These are phyloP conservation scores for Uria lomvia DNA, from an alignment of 2,113 vertebrate species.

Conservation along the genomic window DNA sequence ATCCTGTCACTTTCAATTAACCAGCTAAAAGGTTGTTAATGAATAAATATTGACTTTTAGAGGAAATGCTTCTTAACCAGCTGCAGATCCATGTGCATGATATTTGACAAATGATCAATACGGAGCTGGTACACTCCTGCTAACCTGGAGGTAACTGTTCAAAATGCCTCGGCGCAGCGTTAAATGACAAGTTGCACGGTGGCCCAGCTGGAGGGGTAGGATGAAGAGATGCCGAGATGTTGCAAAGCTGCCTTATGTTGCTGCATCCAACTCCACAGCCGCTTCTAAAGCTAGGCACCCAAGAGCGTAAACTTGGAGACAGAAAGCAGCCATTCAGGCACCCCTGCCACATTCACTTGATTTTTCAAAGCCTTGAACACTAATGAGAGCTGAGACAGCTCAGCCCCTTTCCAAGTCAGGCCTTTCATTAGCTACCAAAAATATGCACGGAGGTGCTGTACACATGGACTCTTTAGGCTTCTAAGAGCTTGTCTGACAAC, in stretches of 20 bases:
- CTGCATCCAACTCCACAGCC: neutral
- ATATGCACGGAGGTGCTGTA: neutral
- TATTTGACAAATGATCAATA: conserved; percentile 73
- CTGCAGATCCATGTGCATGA: conserved; percentile 57
- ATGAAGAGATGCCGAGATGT: neutral
- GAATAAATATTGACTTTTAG: conserved; percentile 76
- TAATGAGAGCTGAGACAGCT: neutral
- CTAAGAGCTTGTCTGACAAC: neutral
- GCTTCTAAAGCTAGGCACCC: neutral
- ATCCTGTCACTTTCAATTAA: conserved; percentile 72
- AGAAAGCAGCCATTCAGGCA: neutral
- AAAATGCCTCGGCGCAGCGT: neutral
- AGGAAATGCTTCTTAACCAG: conserved; percentile 74
- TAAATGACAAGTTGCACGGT: neutral
- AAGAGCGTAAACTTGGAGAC: neutral
- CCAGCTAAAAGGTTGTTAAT: conserved; percentile 68
- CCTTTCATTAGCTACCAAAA: neutral
- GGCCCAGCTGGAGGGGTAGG: neutral
- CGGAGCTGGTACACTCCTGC: neutral
- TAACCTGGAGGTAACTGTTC: conserved; percentile 43
- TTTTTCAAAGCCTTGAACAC: neutral
- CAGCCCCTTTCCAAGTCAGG: neutral
- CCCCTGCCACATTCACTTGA: neutral
- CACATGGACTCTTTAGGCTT: neutral
- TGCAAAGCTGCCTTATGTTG: neutral